These are phyloP conservation scores for Drosophila neocordata DNA, from an alignment of 1,140 invertebrate species.

Conservation along the genomic window DNA sequence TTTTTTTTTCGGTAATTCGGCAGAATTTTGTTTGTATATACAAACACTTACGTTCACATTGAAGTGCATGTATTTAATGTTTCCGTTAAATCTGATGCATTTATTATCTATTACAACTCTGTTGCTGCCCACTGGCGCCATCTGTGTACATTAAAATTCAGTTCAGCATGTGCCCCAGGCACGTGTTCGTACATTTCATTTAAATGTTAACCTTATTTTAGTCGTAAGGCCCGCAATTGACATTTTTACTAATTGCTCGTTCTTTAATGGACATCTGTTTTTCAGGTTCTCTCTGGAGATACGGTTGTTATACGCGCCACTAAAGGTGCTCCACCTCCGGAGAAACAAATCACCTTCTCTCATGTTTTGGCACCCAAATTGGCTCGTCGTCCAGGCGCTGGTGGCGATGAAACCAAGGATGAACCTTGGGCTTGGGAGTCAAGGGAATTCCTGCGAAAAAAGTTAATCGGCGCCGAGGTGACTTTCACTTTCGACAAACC, in stretches of 20 bases:
- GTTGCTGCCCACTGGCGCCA: background rate
- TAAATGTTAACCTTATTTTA: slow-evolving; percentile 62
- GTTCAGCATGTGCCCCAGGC: background rate
- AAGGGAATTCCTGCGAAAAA: slow-evolving; percentile 95
- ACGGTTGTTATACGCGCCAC: slow-evolving; percentile 93
- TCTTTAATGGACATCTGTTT: background rate
- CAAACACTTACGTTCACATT: background rate
- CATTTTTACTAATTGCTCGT: background rate
- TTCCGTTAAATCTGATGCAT: slow-evolving; percentile 6
- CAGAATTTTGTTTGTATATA: background rate
- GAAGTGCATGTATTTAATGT: slow-evolving; percentile 1
- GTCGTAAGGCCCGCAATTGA: background rate
- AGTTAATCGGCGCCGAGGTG: slow-evolving; percentile 95
- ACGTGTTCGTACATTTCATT: slow-evolving; percentile 1
- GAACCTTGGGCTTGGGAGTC: slow-evolving; percentile 98
- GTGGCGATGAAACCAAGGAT: slow-evolving; percentile 90
- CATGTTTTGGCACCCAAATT: slow-evolving; percentile 96
- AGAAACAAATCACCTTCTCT: slow-evolving; percentile 94
- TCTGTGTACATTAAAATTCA: background rate
- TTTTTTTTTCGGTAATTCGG: background rate
- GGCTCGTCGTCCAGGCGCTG: slow-evolving; percentile 88
- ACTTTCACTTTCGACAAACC: slow-evolving; percentile 90
- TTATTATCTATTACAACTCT: slow-evolving; percentile 5
- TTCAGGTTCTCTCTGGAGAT: slow-evolving; percentile 94
- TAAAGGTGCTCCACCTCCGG: slow-evolving; percentile 92